A percentile compares a stretch with the other conserved stretches of the same genome.
Conservation (phyloP, 2,888 invertebrate species). For the Tetragonisca angustula region DNA sequence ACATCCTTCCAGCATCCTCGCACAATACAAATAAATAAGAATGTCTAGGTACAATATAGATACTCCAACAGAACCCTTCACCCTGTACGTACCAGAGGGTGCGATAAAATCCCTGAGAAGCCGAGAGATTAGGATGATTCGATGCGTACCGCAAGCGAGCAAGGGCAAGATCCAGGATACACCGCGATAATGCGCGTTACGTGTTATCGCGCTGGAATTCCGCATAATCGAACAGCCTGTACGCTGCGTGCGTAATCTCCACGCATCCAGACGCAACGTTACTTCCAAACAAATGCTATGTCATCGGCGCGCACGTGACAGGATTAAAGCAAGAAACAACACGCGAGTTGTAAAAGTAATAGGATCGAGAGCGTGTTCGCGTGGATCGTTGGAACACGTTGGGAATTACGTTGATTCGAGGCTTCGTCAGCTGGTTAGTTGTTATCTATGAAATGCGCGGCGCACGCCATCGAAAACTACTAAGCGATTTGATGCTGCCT, state of each 20-base stretch:
- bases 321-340: background rate
- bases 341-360: background rate
- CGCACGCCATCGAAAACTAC: conserved; percentile 13
- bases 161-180: background rate
- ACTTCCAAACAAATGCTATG: background rate
- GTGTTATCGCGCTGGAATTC: background rate
- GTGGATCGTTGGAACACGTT: background rate
- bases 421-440: background rate
- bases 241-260: background rate
- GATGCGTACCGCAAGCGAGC: too few relatives aligned
- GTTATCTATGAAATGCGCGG: conserved; percentile 22
- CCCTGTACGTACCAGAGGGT: too few relatives aligned
- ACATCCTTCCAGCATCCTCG: too few relatives aligned
- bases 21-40: too few relatives aligned
- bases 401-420: conserved; percentile 17
- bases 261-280: background rate
- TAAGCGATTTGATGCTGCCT: conserved; percentile 29
- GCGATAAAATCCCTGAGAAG: conserved; percentile 1
- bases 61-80: too few relatives aligned
- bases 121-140: background rate
- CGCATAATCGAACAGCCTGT: background rate
- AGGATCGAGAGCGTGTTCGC: conserved; percentile 1
- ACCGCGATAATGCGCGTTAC: background rate
- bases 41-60: too few relatives aligned
- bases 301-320: background rate